Evolutionary conservation across 2,888 invertebrate species (phyloP).

Genomic region (Heteropelma amictum): DNA sequence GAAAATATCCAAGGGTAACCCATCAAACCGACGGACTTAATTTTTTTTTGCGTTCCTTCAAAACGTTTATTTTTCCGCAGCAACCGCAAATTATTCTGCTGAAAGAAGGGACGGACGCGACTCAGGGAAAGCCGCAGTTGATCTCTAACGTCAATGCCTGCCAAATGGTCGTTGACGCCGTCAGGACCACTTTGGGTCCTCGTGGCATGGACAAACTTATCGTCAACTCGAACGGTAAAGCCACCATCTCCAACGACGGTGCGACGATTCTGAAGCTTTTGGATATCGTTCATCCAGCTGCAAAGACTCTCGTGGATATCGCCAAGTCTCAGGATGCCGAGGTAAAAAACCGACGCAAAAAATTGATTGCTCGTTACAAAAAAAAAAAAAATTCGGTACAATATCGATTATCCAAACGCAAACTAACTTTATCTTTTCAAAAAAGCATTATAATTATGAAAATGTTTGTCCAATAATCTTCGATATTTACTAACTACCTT

Average conservation of each 20-base stretch:
- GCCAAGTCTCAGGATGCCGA: slow-evolving; percentile 99
- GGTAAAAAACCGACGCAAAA: slow-evolving; percentile 78
- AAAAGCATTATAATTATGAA: too few relatives aligned
- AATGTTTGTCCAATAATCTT: too few relatives aligned
- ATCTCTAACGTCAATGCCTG: slow-evolving; percentile 99
- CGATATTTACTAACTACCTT: too few relatives aligned
- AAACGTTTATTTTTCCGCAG: slow-evolving; percentile 79
- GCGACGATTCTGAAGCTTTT: slow-evolving; percentile 99
- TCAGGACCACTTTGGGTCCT: slow-evolving; percentile 98
- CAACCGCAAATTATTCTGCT: slow-evolving; percentile 98
- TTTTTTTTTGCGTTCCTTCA: background rate
- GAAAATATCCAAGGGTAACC: slow-evolving; percentile 62
- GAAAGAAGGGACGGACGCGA: slow-evolving; percentile 98
- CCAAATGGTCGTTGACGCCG: slow-evolving; percentile 95
- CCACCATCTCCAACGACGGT: slow-evolving; percentile 99
- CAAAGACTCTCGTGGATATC: slow-evolving; percentile 98
- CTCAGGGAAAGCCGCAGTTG: slow-evolving; percentile 97
- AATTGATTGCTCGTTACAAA: background rate
- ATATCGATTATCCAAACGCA: too few relatives aligned
- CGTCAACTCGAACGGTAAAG: slow-evolving; percentile 92
- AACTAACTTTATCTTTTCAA: too few relatives aligned
- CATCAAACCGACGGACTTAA: background rate
- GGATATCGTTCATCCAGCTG: slow-evolving; percentile 98
- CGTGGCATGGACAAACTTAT: slow-evolving; percentile 99
- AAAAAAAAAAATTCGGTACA: background rate